Evolutionary conservation across 2,888 invertebrate genomes (phyloP), one percentile per base, ranked within the genome.

Genomic region (Harmothoe impar): DNA sequence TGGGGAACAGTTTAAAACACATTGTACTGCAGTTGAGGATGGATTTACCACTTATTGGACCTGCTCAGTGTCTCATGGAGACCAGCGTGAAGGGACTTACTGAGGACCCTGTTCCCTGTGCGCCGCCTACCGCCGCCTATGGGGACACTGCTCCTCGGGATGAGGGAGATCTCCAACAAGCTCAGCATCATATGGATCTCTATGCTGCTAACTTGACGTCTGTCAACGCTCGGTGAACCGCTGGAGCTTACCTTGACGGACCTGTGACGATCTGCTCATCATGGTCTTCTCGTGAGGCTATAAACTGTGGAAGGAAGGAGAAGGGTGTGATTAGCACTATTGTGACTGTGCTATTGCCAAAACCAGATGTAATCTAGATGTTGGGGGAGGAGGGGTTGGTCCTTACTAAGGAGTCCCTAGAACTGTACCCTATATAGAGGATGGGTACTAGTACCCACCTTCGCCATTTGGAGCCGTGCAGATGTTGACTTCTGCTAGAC

Each of bases 331-430:
- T 43, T 43, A 43, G 3, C 10, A 43, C 43, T 43, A 10, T 43
- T 20, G 20, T 62, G 20, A 62, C 20, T 62, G 72, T 72, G 72
- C 72, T n/a, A n/a, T n/a, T 72, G 72, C 72, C 72, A 72, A 72
- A 72, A 72, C 25, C 72, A 62, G 62, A 43, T 29, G 72, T n/a
- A n/a, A n/a, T 72, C 25, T 25, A n/a, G 29, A 72, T 25, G 25
- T 17, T 29, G 25, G 72, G 68, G 17, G 25, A 62, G 23, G 20
- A 72, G 72, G 25, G 5, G 5, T 23, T 72, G 81, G 35, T 77
- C 43, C 15, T 33, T 33, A 10, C 10, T 35, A 10, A 33, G 17
- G 35, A 81, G 3, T 81, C 81, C 43, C 10, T 43, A 43, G 43
- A 43, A 10, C 5, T 43, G 81, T 81, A 81, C 0, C 43, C 5